Evolutionary conservation across 2,797 vertebrate genomes (phyloP).

Genomic region (Chloroceryle inda): DNA sequence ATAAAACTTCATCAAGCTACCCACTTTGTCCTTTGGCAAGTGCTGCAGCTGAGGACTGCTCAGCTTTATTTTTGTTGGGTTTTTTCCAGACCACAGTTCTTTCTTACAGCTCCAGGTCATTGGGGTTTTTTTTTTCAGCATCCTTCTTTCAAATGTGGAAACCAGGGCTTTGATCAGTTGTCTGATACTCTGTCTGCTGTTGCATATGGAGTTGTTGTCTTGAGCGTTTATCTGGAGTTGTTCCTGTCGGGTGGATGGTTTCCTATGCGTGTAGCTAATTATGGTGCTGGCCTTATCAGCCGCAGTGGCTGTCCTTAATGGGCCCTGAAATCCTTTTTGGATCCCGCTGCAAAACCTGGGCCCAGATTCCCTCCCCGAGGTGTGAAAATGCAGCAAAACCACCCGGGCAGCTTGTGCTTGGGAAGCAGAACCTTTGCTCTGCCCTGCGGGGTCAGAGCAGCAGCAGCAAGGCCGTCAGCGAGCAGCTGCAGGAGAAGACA

Average conservation of each 20-base stretch:
- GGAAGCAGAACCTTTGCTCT: neutral
- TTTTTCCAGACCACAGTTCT: neutral
- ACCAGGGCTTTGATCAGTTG: neutral
- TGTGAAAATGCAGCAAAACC: neutral
- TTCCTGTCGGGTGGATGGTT: neutral
- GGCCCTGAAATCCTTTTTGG: neutral
- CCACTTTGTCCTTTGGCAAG: neutral
- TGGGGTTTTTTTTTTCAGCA: neutral
- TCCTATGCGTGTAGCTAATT: neutral
- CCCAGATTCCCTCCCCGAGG: neutral
- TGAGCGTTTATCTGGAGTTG: neutral
- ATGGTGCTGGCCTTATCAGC: neutral
- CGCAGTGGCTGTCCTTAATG: neutral
- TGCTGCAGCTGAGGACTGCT: neutral
- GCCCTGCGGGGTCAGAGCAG: neutral
- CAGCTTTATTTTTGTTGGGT: neutral
- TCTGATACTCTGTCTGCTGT: neutral
- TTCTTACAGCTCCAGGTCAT: neutral
- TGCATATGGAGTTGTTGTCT: rapidly evolving
- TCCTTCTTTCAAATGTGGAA: neutral
- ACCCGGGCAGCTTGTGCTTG: neutral
- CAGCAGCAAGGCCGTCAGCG: neutral
- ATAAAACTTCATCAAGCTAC: neutral
- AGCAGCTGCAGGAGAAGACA: neutral
- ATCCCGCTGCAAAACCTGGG: neutral